Evolutionary conservation across 37 sponge, comb jelly and placozoan species (phyloP), one percentile per base, ranked within the genome.

Genomic region (Chondrosia reniformis): DNA sequence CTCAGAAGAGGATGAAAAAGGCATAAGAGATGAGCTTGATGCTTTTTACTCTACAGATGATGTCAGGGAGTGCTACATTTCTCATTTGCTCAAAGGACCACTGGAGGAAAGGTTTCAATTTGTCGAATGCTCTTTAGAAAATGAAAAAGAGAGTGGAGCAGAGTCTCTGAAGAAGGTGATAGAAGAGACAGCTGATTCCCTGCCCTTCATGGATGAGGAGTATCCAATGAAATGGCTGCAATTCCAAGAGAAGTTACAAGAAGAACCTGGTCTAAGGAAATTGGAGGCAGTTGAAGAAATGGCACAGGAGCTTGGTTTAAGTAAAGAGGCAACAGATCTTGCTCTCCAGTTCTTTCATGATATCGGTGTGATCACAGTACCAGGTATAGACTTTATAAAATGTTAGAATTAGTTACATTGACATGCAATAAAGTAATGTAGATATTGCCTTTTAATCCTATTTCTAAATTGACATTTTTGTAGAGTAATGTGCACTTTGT

Each of bases 261-360:
- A 69, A 9, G 22, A 25, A 40, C 44, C n/a, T 24, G n/a, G 39
- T 15, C 22, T 69, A 9, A 36, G 43, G 22, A 44, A 38, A 25
- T 25, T 69, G n/a, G 43, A 43, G 13, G 21, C 2, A 2, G 22
- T 69, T 9, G 6, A 37, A 34, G 72, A 38, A 1, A 44, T 69
- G 41, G 42, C 24, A 38, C n/a, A 40, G 4, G n/a, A 34, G 43
- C n/a, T 13, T 6, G 52, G 52, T 49, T 49, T 49, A 19, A 15
- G 15, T 49, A 40, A 69, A 69, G 72, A 38, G 43, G 76, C 65
- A 22, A 25, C 44, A 44, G 33, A 79, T 21, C 30, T 67, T 21
- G 83, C 83, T 32, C 56, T 76, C 32, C 22, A 75, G 38, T 83
- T 83, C 49, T 74, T 80, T 39, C 84, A 83, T 79, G 88, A 88